Evolutionary conservation across 2,888 invertebrate species (phyloP), one percentile per base, ranked within the genome.

Genomic region (Caenorhabditis afra): DNA sequence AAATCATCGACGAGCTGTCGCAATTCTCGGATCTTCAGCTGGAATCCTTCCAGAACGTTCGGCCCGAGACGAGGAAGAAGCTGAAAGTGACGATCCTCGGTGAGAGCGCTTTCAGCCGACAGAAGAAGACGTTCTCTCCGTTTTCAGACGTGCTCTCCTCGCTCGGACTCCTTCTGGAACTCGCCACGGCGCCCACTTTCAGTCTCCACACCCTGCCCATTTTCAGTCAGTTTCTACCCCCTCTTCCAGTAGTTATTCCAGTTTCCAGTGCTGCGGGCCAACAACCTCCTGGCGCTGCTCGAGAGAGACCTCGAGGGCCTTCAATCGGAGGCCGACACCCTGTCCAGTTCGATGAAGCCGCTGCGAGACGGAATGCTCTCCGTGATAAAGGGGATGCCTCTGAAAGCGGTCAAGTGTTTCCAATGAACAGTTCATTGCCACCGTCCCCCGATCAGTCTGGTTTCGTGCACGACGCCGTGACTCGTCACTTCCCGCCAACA

Each of bases 401-500:
- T 53, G 45, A 68, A 68, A 29, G 45, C 59, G 1, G 35, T 61
- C 59, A 61, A 22, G 23, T 68, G 68, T 45, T 37, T 68, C 14
- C 23, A 68, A 11, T 8, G 41, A 3, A 47, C 47, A 2, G 41
- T 29, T 65, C 7, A 53, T 7, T 58, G 39, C 73, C 64, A 73
- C 12, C 50, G 8, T 10, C 49, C 57, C 39, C 58, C 39, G 11
- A 58, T 41, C 39, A 49, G n/a, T 41, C 49, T 57, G 35, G 39
- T 44, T 22, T 64, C 58, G 10, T 52, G 7, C 0, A 29, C 7
- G 29, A 29, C 7, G 4, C 29, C 29, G 7, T 7, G 29, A 29
- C 4, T 29, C 45, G 35, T 57, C 18, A 73, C 55, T 50, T 73
- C 73, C 12, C 50, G 0, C 73, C 73, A 73, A 50, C 73, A 73